phyloP scores from a whole-genome alignment of 2,797 vertebrate species.

The Micropoecilia bifurca region DNA sequence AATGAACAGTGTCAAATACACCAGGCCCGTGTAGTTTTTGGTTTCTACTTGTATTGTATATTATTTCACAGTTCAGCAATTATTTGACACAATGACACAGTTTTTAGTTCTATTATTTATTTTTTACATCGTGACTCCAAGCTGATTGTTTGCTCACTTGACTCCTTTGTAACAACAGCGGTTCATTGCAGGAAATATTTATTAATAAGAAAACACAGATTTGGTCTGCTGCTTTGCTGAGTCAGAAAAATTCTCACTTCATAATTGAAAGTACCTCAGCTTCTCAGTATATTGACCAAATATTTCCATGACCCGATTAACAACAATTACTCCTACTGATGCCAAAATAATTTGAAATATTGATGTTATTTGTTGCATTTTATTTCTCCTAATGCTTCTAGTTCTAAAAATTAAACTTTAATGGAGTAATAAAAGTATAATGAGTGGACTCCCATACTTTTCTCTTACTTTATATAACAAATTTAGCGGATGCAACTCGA shows the following conservation, averaged over 20 bases:
- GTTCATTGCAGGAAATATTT: not conserved
- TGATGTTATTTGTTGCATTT: not conserved
- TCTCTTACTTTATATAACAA: not conserved
- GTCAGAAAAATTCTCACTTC: not conserved
- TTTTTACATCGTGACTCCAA: not conserved
- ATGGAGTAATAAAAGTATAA: not conserved
- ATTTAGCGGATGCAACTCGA: not conserved
- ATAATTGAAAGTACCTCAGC: not conserved
- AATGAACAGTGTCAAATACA: not conserved
- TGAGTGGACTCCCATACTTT: not conserved
- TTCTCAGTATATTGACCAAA: not conserved
- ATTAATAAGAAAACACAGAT: not conserved
- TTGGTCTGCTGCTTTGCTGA: not conserved
- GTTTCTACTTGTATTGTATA: not conserved
- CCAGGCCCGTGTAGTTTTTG: not conserved
- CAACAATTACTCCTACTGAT: not conserved
- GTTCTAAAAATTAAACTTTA: not conserved
- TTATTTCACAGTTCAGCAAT: not conserved
- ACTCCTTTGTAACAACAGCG: not conserved
- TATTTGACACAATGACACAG: not conserved
- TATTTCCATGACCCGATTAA: not conserved
- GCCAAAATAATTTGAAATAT: not conserved
- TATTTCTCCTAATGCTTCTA: not conserved
- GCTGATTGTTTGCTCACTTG: not conserved
- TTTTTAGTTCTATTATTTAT: not conserved